Conservation (phyloP, 1,140 invertebrate species). For the Arion vulgaris region DNA sequence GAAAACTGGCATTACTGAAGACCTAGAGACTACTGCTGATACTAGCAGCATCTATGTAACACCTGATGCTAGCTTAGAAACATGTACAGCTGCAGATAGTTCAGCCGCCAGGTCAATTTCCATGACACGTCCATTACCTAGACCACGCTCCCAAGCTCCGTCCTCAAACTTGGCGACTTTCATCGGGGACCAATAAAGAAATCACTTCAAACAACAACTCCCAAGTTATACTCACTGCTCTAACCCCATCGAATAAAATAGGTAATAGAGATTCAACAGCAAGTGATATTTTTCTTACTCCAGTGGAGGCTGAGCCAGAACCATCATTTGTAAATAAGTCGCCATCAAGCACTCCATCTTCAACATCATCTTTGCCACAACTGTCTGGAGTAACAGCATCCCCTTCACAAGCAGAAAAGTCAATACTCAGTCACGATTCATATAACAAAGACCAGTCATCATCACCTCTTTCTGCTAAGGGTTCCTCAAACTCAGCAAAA, state of each 20-base stretch:
- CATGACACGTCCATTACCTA: not conserved
- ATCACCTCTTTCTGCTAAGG: no score
- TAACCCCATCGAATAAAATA: not conserved
- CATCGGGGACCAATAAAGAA: not conserved
- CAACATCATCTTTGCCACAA: not conserved
- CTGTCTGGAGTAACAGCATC: not conserved
- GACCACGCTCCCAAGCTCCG: not conserved
- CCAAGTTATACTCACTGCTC: not conserved
- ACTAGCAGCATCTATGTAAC: constrained; percentile 60
- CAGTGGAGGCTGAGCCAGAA: not conserved
- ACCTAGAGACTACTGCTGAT: constrained; percentile 15
- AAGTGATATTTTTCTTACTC: constrained; percentile 36
- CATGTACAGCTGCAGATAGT: not conserved
- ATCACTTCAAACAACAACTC: not conserved
- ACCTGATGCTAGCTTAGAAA: constrained; percentile 55
- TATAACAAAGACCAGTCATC: not conserved
- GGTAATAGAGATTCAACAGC: constrained; percentile 12
- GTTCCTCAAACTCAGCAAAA: not conserved
- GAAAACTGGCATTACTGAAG: constrained; percentile 4
- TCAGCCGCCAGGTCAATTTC: not conserved
- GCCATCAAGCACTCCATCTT: not conserved
- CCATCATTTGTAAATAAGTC: constrained; percentile 3
- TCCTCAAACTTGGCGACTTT: not conserved
- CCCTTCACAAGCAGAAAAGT: not conserved
- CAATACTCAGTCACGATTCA: not conserved